These are phyloP conservation scores for Hemichromis elongatus DNA, from an alignment of 2,113 vertebrate species.

Conservation along the genomic window DNA sequence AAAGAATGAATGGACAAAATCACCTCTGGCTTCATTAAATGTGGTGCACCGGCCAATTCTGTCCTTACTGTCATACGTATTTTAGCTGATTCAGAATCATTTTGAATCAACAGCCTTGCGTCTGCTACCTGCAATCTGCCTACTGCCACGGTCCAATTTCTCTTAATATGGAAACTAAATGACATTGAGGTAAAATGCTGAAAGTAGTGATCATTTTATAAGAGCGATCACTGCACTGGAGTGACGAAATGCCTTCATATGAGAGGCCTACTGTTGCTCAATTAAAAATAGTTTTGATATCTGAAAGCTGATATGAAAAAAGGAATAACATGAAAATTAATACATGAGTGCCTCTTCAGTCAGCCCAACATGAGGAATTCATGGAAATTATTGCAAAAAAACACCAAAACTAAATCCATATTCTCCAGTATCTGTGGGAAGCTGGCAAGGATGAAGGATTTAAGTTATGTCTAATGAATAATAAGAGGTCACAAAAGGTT, in stretches of 20 bases:
- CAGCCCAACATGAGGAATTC: background rate
- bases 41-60: background rate
- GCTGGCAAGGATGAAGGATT: rapidly evolving
- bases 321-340: background rate
- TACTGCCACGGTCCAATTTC: background rate
- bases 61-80: background rate
- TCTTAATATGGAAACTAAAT: background rate
- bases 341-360: background rate
- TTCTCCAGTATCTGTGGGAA: background rate
- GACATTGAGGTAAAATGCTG: background rate
- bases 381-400: background rate
- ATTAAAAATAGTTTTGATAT: background rate
- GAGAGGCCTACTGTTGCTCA: rapidly evolving
- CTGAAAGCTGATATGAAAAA: background rate
- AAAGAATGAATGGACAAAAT: background rate
- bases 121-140: background rate
- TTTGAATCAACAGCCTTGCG: background rate
- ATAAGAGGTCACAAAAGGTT: no score
- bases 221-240: background rate
- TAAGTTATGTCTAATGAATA: background rate
- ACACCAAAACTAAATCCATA: background rate
- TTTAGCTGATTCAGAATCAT: background rate
- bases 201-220: background rate
- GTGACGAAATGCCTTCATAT: background rate
- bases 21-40: background rate